Evolutionary conservation across 2,888 invertebrate genomes (phyloP).

Genomic region (Eumacrocentrus americanus): DNA sequence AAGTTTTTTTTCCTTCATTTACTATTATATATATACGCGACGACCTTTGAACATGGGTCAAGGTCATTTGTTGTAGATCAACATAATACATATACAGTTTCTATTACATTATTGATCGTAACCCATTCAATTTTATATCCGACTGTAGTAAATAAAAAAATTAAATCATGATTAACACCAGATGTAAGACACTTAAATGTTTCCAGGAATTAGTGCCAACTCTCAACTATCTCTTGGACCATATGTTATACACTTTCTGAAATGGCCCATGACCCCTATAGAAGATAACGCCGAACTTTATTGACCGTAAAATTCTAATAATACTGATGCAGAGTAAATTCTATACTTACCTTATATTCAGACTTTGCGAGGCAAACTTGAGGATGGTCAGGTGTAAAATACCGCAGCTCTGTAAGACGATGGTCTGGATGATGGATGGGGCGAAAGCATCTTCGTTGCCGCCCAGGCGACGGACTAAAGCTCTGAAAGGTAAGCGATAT

Average conservation of each 20-base stretch:
- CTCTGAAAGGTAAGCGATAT: slow-evolving; percentile 39
- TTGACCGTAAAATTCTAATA: slow-evolving; percentile 3
- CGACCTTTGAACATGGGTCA: slow-evolving; percentile 24
- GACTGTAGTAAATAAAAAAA: no score
- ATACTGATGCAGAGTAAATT: no score
- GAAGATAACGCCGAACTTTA: slow-evolving; percentile 32
- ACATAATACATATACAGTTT: neutral
- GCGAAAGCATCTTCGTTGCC: neutral
- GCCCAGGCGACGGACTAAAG: slow-evolving; percentile 28
- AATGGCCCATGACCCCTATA: slow-evolving; percentile 49
- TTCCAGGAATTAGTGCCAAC: slow-evolving; percentile 47
- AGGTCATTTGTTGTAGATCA: slow-evolving; percentile 23
- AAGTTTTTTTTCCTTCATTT: no score
- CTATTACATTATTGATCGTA: no score
- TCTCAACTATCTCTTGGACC: slow-evolving; percentile 45
- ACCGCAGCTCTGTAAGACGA: no score
- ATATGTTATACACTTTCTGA: slow-evolving; percentile 47
- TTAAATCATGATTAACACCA: neutral
- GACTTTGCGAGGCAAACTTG: no score
- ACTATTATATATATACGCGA: neutral
- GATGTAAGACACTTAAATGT: slow-evolving; percentile 38
- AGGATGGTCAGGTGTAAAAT: no score
- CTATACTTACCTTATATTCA: no score
- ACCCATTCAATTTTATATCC: no score
- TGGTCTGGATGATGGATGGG: neutral